A percentile compares a stretch with the other conserved stretches of the same genome.
These are phyloP conservation scores for Mustela erminea DNA, from an alignment of 2,797 vertebrate species.

Conservation along the genomic window DNA sequence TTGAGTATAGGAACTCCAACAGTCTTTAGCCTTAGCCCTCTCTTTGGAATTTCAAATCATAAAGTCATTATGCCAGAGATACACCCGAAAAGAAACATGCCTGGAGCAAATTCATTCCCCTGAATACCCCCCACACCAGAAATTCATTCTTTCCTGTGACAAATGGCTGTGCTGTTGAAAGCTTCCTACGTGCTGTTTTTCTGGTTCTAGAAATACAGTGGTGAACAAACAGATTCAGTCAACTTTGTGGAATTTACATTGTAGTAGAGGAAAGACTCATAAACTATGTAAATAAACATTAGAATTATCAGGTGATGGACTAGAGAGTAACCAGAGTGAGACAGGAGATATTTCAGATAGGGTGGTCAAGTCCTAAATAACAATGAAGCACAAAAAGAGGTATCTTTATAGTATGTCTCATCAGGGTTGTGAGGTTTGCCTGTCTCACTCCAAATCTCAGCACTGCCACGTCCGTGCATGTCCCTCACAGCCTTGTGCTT, in stretches of 20 bases:
- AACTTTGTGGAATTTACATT: not conserved
- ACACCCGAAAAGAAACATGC: not conserved
- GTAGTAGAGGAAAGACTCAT: not conserved
- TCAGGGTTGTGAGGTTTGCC: not conserved
- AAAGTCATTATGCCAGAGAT: not conserved
- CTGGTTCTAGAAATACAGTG: not conserved
- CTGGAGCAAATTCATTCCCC: not conserved
- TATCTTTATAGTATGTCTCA: not conserved
- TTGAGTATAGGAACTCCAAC: not conserved
- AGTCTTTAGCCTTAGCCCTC: not conserved
- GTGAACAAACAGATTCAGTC: not conserved
- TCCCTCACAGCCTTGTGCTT: not conserved
- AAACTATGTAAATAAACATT: not conserved
- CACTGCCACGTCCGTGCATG: rapidly evolving
- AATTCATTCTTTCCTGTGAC: not conserved
- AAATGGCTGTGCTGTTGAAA: not conserved
- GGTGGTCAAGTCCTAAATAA: not conserved
- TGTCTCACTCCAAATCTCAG: not conserved
- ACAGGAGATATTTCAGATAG: not conserved
- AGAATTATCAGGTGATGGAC: not conserved
- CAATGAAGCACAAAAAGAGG: not conserved
- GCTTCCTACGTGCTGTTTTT: not conserved
- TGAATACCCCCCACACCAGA: not conserved
- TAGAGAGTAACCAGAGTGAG: not conserved
- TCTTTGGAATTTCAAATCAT: not conserved